These are phyloP conservation scores for Apotomis betuletana DNA, from an alignment of 2,888 invertebrate species.

Conservation along the genomic window DNA sequence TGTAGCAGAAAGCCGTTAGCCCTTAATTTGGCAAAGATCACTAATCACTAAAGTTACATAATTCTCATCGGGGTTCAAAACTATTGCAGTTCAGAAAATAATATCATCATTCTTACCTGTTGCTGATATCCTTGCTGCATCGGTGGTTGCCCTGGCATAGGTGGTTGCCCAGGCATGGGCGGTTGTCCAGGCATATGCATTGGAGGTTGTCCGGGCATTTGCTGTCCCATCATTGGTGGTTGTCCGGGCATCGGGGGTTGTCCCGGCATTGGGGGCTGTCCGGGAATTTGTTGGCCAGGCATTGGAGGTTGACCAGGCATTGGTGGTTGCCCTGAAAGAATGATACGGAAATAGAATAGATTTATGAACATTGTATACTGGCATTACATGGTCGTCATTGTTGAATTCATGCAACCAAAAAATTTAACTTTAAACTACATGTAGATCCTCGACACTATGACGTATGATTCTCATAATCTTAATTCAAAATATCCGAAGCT, in stretches of 20 bases:
- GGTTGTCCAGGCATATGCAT: slow-evolving; percentile 27
- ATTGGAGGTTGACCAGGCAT: slow-evolving; percentile 50
- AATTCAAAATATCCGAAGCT: too few relatives aligned
- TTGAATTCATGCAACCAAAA: too few relatives aligned
- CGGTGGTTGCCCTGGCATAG: slow-evolving; percentile 47
- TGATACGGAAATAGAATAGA: not conserved
- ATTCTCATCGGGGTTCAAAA: too few relatives aligned
- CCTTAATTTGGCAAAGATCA: too few relatives aligned
- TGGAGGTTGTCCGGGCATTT: slow-evolving; percentile 50
- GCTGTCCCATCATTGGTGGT: slow-evolving; percentile 41
- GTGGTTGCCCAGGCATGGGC: slow-evolving; percentile 39
- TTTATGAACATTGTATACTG: too few relatives aligned
- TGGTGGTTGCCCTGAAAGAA: slow-evolving; percentile 30
- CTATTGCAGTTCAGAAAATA: too few relatives aligned
- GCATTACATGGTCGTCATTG: too few relatives aligned
- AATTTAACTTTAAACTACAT: too few relatives aligned
- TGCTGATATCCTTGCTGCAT: slow-evolving; percentile 48
- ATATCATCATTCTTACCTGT: slow-evolving; percentile 4
- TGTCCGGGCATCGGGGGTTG: slow-evolving; percentile 51
- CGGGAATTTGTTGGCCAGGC: slow-evolving; percentile 45
- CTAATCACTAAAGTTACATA: too few relatives aligned
- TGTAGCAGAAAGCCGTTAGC: too few relatives aligned
- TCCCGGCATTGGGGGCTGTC: slow-evolving; percentile 49
- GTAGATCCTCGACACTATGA: too few relatives aligned
- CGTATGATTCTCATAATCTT: too few relatives aligned